Evolutionary conservation across 2,113 vertebrate genomes (phyloP), one percentile per base, ranked within the genome.

Genomic region (Cromileptes altivelis): DNA sequence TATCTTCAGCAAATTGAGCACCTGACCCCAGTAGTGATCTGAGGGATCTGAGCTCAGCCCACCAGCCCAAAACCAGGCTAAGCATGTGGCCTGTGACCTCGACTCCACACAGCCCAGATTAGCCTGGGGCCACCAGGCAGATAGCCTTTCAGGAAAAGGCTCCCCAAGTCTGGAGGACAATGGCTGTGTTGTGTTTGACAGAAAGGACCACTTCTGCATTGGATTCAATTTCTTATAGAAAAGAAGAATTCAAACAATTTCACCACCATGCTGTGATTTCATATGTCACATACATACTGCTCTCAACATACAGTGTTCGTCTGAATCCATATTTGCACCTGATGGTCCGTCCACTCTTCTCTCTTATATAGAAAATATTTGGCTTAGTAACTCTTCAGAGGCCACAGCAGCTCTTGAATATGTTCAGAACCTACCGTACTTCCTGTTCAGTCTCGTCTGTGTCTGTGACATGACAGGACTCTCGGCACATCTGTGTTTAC

Each of bases 71-170:
- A 90, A 78, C 88, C 84, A 61, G 88, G 61, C 78, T 15, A 82
- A 92, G 85, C 89, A 89, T 92, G 78, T 89, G 91, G 67, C 89
- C 90, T 89, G 42, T 94, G 94, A 95, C 91, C 91, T 83, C 64
- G 42, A 4, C 71, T 81, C 78, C 37, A 45, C 78, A 60, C 57
- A 75, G 80, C 55, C 64, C 63, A 87, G 72, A 91, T 91, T 85
- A 91, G 81, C 92, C 85, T 50, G 65, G 80, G 90, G 89, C 92
- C 84, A 90, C 75, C 57, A 77, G 81, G 87, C 79, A 92, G 90
- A 92, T 90, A 91, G 87, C 86, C 91, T 93, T 93, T 94, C 84
- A 89, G 80, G 80, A 79, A 88, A 69, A 78, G 63, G 82, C 77
- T 80, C 71, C 64, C 68, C 68, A 63, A 78, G 75, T 70, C 75